Evolutionary conservation across 2,888 invertebrate genomes (phyloP).

Genomic region (Ophraella communa): DNA sequence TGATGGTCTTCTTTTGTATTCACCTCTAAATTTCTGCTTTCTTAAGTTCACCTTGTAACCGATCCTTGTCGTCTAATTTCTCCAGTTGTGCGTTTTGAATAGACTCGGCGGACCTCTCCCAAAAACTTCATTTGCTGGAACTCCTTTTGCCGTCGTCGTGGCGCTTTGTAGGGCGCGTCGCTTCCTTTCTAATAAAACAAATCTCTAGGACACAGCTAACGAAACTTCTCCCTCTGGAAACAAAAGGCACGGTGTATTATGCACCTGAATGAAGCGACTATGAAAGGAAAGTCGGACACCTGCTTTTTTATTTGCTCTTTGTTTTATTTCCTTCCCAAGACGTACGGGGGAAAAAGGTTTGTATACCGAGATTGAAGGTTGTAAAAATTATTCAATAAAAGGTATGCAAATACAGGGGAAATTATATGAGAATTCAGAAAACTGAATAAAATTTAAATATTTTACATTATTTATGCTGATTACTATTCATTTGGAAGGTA

Average conservation of each 20-base stretch:
- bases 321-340: neutral
- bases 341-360: neutral
- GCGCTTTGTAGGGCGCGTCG: constrained; percentile 5
- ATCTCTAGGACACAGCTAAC: constrained; percentile 9
- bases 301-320: constrained; percentile 3
- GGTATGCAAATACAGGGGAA: neutral
- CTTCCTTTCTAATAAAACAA: constrained; percentile 17
- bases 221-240: constrained; percentile 16
- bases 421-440: too few relatives aligned
- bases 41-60: neutral
- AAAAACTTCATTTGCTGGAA: constrained; percentile 19
- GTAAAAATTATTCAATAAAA: too few relatives aligned
- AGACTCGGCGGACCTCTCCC: constrained; percentile 3
- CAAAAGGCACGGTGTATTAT: constrained; percentile 12
- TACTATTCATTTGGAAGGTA: too few relatives aligned
- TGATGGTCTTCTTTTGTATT: too few relatives aligned
- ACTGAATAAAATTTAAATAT: too few relatives aligned
- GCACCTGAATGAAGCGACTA: constrained; percentile 5
- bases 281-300: constrained; percentile 1
- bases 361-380: neutral
- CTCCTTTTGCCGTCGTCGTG: neutral
- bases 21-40: too few relatives aligned
- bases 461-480: too few relatives aligned
- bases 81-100: neutral
- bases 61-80: constrained; percentile 1